phyloP scores from a whole-genome alignment of 2,797 vertebrate genomes.

The Ispidina picta region DNA sequence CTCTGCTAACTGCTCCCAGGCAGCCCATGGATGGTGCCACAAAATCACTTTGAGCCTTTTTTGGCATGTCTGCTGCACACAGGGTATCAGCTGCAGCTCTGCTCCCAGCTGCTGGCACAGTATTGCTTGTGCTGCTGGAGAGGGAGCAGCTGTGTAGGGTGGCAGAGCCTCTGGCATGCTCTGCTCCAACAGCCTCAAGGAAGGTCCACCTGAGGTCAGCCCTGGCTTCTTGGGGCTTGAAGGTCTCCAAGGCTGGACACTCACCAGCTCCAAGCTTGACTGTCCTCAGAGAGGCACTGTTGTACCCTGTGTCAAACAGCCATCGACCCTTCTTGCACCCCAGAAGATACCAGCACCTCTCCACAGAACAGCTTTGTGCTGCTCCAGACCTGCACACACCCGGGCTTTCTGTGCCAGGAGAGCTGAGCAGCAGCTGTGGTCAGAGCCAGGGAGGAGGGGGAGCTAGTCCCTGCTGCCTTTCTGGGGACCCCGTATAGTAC shows the following conservation, averaged over 20 bases:
- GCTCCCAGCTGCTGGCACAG: not conserved
- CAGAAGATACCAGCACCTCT: not conserved
- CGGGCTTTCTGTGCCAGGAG: not conserved
- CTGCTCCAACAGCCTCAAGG: not conserved
- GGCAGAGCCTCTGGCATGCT: not conserved
- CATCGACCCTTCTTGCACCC: not conserved
- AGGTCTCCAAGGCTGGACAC: not conserved
- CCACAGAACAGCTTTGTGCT: not conserved
- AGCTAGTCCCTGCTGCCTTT: not conserved
- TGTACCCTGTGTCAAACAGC: not conserved
- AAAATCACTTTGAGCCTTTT: not conserved
- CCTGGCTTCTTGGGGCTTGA: not conserved
- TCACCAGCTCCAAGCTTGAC: not conserved
- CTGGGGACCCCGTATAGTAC: not conserved
- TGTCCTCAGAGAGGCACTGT: not conserved
- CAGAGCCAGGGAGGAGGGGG: fast-evolving
- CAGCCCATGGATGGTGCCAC: fast-evolving
- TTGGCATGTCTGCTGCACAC: too few relatives aligned
- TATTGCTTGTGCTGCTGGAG: not conserved
- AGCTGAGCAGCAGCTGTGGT: not conserved
- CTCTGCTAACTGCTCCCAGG: not conserved
- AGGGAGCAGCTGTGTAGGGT: fast-evolving
- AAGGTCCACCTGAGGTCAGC: fast-evolving
- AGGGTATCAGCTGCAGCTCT: not conserved
- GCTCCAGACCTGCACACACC: not conserved